These are phyloP conservation scores for Nymphalis polychloros DNA, from an alignment of 2,888 invertebrate genomes.

Conservation along the genomic window DNA sequence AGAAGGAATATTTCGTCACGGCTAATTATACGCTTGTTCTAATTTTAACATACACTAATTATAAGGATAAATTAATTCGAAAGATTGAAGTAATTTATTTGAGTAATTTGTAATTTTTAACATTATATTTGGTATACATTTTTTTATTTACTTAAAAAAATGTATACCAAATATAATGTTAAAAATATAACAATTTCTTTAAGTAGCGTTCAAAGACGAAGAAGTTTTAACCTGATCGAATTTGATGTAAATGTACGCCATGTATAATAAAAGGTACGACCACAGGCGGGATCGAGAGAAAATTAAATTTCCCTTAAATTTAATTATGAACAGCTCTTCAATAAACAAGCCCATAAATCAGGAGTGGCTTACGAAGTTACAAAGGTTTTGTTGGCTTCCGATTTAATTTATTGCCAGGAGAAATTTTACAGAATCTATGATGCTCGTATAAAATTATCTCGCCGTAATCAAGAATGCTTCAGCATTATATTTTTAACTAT, in stretches of 20 bases:
- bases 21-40: no score
- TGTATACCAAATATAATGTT: no score
- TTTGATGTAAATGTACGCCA: no score
- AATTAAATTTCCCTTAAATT: conserved; percentile 17
- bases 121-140: no score
- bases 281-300: not conserved
- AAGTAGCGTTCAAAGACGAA: not conserved
- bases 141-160: no score
- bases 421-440: conserved; percentile 20
- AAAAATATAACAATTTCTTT: not conserved
- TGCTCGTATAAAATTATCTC: conserved; percentile 10
- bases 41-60: no score
- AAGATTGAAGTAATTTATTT: no score
- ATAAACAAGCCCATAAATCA: conserved; percentile 36
- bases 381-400: conserved; percentile 27
- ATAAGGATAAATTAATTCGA: no score
- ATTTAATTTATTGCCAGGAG: conserved; percentile 25
- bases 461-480: not conserved
- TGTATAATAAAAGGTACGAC: no score
- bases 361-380: conserved; percentile 30
- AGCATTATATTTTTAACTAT: not conserved
- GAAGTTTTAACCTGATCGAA: no score
- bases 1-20: no score
- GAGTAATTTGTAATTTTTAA: no score
- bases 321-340: conserved; percentile 28